Base-by-base conservation (phyloP, 2,113 vertebrate genomes). In the Thalassoma bifasciatum region DNA sequence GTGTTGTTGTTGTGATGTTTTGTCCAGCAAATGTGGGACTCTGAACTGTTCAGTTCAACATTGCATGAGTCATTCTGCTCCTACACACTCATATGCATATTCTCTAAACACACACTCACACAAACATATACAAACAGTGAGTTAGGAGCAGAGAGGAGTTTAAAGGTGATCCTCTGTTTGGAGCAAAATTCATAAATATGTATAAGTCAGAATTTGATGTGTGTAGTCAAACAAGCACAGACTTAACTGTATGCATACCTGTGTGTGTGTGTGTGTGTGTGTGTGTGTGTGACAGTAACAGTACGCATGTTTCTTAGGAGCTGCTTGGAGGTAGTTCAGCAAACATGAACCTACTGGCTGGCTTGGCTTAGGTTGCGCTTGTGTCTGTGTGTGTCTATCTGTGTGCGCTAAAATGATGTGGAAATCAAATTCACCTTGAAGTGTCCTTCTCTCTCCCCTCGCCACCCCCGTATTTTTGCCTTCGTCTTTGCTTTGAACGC, bases 361-460 rank as follows among this genome's bases (percentile, higher is more conserved):
- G 89, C 68, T 62, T 71, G 47, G 59, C 70, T 70, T 7, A 58
- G 72, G 59, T 76, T 40, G 66, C 62, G 23, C 1, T 8, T 69
- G 54, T 61, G 62, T 79, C 49, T 72, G 8, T 61, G 8, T 49
- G 47, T 50, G 21, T 16, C 14, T 38, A 14, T 54, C 11, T 51
- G 36, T 30, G 36, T 14, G 75, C 49, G 79, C 88, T 92, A 95
- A 95, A 95, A 94, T 88, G 66, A 92, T 93, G 92, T 94, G 93
- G 92, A 94, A 95, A 93, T 93, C 70, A 87, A 93, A 91, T 94
- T 95, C 90, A 94, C 94, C 94, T 95, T 94, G 88, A 94, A 91
- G 83, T 92, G 91, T 94, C 93, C 91, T 92, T 88, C 86, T 89
- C 76, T 67, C 73, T 87, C 80, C 80, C 74, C 73, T 88, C 70